phyloP scores from a whole-genome alignment of 2,888 invertebrate genomes.

The Chesias legatella region DNA sequence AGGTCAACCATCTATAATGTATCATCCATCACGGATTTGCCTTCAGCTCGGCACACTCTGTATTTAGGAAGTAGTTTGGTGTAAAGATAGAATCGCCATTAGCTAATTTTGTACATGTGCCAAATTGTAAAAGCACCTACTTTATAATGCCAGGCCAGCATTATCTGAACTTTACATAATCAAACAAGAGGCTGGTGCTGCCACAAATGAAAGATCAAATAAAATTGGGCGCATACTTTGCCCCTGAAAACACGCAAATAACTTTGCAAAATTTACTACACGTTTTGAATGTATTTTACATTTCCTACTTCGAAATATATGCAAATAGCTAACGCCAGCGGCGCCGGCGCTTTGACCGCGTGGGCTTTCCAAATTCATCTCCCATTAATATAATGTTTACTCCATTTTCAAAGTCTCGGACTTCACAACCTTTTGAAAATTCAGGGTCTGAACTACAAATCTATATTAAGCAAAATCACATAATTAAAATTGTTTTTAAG shows the following conservation, averaged over 20 bases:
- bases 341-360: no score
- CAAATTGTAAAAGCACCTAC: slow-evolving; percentile 11
- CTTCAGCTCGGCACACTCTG: slow-evolving; percentile 7
- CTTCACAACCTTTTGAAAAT: no score
- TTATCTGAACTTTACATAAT: slow-evolving; percentile 12
- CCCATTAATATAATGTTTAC: no score
- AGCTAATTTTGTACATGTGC: slow-evolving; percentile 21
- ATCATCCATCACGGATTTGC: slow-evolving; percentile 9
- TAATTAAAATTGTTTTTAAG: no score
- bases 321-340: no score
- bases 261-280: slow-evolving; percentile 13
- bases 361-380: no score
- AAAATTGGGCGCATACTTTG: slow-evolving; percentile 12
- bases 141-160: slow-evolving; percentile 10
- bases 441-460: no score
- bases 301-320: no score
- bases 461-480: no score
- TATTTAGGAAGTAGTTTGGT: slow-evolving; percentile 20
- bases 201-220: slow-evolving; percentile 21
- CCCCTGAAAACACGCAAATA: slow-evolving; percentile 18
- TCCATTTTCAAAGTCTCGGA: no score
- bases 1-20: slow-evolving; percentile 15
- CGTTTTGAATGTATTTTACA: slow-evolving; percentile 1
- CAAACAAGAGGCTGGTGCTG: slow-evolving; percentile 7
- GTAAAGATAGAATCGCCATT: slow-evolving; percentile 16